Conservation (phyloP, 2,797 vertebrate genomes). For the Acanthurus tractus region DNA sequence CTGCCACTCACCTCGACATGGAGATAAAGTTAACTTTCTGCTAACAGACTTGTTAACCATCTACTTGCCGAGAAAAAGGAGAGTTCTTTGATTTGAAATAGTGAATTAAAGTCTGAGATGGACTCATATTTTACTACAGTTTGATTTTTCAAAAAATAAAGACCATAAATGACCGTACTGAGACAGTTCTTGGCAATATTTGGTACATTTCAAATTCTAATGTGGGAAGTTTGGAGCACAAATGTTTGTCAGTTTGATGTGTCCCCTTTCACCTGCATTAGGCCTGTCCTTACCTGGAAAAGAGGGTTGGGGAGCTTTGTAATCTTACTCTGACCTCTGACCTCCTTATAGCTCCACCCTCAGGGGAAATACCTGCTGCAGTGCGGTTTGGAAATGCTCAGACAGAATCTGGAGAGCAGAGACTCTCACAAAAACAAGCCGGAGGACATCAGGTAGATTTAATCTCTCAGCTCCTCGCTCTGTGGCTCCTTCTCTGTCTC, state of each 20-base stretch:
- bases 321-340: constrained; percentile 59
- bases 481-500: constrained; percentile 47
- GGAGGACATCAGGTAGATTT: constrained; percentile 55
- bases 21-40: constrained; percentile 1
- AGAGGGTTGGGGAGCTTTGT: constrained; percentile 32
- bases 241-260: constrained; percentile 17
- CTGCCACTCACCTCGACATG: background rate
- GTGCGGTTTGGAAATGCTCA: constrained; percentile 30
- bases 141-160: background rate
- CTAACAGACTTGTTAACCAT: background rate
- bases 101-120: background rate
- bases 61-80: background rate
- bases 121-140: background rate
- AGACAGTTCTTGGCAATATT: background rate
- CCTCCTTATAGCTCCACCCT: constrained; percentile 51
- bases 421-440: constrained; percentile 47
- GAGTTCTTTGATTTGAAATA: background rate
- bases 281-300: constrained; percentile 25
- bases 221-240: background rate
- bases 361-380: constrained; percentile 63
- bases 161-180: background rate
- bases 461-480: constrained; percentile 34
- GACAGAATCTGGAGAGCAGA: constrained; percentile 48
- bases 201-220: background rate
- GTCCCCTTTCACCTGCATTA: constrained; percentile 35